A percentile compares a stretch with the other conserved stretches of the same genome.
These are phyloP conservation scores for Procavia capensis DNA, from an alignment of 2,113 vertebrate genomes.

Conservation along the genomic window DNA sequence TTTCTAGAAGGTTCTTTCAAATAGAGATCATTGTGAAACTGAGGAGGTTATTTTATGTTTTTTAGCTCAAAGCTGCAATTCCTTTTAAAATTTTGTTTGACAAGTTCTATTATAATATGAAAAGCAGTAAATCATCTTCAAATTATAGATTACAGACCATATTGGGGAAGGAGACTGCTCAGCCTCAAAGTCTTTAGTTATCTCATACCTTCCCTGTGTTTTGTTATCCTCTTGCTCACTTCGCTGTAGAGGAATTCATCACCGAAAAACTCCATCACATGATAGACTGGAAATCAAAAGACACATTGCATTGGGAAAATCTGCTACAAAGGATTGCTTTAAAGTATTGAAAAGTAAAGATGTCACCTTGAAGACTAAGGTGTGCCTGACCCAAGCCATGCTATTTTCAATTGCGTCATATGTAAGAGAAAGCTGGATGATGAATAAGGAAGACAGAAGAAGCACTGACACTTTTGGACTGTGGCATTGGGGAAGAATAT, in stretches of 20 bases:
- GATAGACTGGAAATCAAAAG: not conserved
- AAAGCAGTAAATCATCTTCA: not conserved
- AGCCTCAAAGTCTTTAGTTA: not conserved
- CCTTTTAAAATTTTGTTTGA: not conserved
- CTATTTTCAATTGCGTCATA: too few species aligned
- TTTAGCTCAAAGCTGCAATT: not conserved
- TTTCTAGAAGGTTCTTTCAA: constrained; percentile 52
- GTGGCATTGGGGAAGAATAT: too few species aligned
- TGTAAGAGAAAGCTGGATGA: too few species aligned
- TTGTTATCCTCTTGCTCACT: not conserved
- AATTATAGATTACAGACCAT: not conserved
- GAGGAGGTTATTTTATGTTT: not conserved
- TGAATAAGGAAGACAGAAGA: too few species aligned
- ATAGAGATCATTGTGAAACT: constrained; percentile 18
- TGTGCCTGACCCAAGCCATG: too few species aligned
- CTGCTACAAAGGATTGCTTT: too few species aligned
- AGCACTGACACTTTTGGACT: too few species aligned
- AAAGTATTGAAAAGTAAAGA: too few species aligned
- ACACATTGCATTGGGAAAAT: too few species aligned
- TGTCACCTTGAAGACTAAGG: too few species aligned
- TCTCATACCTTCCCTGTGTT: not conserved
- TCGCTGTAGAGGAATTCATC: constrained; percentile 22
- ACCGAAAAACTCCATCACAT: not conserved
- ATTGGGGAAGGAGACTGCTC: not conserved
- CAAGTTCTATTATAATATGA: not conserved